Conservation (phyloP, 2,113 vertebrate species). For the Rostratula benghalensis region DNA sequence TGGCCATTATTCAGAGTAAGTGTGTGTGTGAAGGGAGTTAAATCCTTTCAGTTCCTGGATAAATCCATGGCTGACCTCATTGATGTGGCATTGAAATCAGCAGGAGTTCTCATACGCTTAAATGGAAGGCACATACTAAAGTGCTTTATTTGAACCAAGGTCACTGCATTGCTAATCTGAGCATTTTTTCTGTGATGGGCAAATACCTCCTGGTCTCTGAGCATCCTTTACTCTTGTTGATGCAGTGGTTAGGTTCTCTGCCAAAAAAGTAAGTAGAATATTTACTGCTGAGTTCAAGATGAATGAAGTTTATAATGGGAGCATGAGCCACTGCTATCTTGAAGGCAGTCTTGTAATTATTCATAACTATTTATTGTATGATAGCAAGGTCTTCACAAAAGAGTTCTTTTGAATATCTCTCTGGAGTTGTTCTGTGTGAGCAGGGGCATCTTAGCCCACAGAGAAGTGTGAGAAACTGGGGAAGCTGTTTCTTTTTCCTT, state of each 20-base stretch:
- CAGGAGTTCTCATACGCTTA: neutral
- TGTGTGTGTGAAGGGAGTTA: constrained; percentile 9
- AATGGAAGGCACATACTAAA: neutral
- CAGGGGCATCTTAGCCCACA: neutral
- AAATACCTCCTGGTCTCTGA: neutral
- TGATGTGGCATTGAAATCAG: constrained; percentile 51
- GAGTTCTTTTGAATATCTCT: neutral
- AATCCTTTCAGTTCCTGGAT: constrained; percentile 45
- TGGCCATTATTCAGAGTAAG: neutral
- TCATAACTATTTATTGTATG: neutral
- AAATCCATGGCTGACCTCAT: constrained; percentile 38
- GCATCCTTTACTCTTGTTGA: neutral
- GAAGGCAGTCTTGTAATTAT: constrained; percentile 16
- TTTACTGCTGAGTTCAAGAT: neutral
- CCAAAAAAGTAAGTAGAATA: neutral
- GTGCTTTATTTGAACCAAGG: constrained; percentile 27
- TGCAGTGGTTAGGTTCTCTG: neutral
- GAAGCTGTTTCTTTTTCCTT: neutral
- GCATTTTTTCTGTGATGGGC: constrained; percentile 5
- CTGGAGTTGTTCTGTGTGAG: neutral
- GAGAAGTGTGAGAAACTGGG: neutral
- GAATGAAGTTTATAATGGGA: neutral
- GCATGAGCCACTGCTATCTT: neutral
- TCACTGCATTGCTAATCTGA: constrained; percentile 29
- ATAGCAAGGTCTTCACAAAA: neutral